Evolutionary conservation across 2,797 vertebrate species (phyloP).

Genomic region (Sebastes hubbsi): DNA sequence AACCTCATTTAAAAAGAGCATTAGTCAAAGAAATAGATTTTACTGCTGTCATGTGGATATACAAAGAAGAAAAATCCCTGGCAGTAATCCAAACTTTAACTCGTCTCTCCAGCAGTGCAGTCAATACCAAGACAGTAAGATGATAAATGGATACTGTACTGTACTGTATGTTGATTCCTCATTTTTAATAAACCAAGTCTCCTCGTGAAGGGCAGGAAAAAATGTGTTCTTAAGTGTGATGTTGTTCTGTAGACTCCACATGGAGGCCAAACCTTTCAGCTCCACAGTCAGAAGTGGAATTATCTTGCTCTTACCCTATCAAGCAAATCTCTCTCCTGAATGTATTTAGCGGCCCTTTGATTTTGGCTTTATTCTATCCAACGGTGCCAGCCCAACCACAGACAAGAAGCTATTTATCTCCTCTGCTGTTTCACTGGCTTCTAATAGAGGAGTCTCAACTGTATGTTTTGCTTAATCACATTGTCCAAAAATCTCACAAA

Average conservation of each 20-base stretch:
- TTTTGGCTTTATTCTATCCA: neutral
- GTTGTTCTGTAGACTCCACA: neutral
- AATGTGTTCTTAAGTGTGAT: neutral
- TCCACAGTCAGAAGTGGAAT: neutral
- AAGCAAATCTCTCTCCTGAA: slow-evolving; percentile 1
- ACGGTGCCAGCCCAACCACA: slow-evolving; percentile 1
- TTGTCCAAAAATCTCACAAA: slow-evolving; percentile 38
- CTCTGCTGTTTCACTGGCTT: neutral
- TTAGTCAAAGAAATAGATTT: neutral
- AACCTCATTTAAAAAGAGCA: neutral
- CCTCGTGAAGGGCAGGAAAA: neutral
- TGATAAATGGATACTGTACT: neutral
- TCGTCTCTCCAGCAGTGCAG: neutral
- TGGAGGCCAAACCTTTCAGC: neutral
- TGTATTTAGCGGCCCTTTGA: slow-evolving; percentile 20
- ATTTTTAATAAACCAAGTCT: neutral
- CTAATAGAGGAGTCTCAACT: slow-evolving; percentile 2
- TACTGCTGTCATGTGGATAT: neutral
- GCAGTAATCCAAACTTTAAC: neutral
- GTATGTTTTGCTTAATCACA: slow-evolving; percentile 31
- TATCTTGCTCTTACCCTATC: neutral
- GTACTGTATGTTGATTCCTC: neutral
- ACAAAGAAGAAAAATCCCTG: neutral
- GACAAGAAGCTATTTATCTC: neutral
- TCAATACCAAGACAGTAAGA: neutral